Conservation (phyloP, 2,888 invertebrate genomes). For the Thelaira solivaga region DNA sequence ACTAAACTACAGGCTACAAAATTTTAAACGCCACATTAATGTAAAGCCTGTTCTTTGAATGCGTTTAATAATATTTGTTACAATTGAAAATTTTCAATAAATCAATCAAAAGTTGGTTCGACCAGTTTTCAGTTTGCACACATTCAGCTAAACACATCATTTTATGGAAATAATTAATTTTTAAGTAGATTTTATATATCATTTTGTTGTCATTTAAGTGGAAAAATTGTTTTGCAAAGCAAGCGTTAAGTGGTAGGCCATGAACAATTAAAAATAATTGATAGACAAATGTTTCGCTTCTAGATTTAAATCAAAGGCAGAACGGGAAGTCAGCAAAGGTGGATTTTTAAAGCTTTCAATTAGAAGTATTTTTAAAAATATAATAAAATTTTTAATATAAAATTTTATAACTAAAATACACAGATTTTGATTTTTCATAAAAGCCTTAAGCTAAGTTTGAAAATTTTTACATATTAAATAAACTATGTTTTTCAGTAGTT, state of each 20-base stretch:
- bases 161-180: background rate
- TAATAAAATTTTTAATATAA: too few relatives aligned
- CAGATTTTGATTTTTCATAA: too few relatives aligned
- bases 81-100: slow-evolving; percentile 24
- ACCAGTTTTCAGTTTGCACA: background rate
- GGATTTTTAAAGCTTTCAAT: too few relatives aligned
- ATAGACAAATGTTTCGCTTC: too few relatives aligned
- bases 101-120: slow-evolving; percentile 35
- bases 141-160: background rate
- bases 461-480: too few relatives aligned
- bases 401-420: too few relatives aligned
- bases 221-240: background rate
- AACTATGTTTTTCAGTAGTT: too few relatives aligned
- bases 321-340: too few relatives aligned
- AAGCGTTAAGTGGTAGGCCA: background rate
- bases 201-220: slow-evolving; percentile 5
- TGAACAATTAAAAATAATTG: background rate
- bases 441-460: too few relatives aligned
- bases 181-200: slow-evolving; percentile 17
- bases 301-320: too few relatives aligned
- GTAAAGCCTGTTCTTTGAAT: slow-evolving; percentile 26
- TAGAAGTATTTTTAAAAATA: too few relatives aligned
- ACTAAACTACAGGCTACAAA: slow-evolving; percentile 5
- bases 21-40: slow-evolving; percentile 42
- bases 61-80: slow-evolving; percentile 39